Evolutionary conservation across 2,888 invertebrate species (phyloP).

Genomic region (Acanthosepion pharaonis): DNA sequence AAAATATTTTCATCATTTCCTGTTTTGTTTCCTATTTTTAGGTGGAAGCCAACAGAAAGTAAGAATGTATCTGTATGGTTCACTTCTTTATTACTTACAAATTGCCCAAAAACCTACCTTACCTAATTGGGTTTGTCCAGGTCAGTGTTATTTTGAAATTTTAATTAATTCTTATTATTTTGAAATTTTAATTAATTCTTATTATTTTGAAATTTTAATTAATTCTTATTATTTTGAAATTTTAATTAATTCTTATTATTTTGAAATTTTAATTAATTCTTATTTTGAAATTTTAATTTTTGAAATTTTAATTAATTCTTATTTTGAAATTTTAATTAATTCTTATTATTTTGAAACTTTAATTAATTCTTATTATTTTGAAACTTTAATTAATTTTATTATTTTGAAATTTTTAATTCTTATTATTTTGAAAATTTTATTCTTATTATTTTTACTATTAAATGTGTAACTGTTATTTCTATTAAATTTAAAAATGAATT

Average conservation of each 20-base stretch:
- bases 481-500: background rate
- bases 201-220: background rate
- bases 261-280: background rate
- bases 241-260: no score
- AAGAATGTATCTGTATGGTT: slow-evolving; percentile 89
- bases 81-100: slow-evolving; percentile 85
- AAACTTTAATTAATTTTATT: no score
- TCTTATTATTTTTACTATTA: no score
- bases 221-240: background rate
- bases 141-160: background rate
- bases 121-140: slow-evolving; percentile 37
- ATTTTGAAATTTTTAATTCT: background rate
- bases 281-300: no score
- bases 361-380: background rate
- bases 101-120: slow-evolving; percentile 76
- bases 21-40: slow-evolving; percentile 52
- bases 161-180: background rate
- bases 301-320: no score
- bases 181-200: background rate
- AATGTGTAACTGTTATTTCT: background rate
- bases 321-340: background rate
- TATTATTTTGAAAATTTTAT: no score
- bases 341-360: background rate
- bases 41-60: slow-evolving; percentile 88
- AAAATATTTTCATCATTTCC: background rate